These are phyloP conservation scores for Artibeus lituratus DNA, from an alignment of 2,797 vertebrate species.

Conservation along the genomic window DNA sequence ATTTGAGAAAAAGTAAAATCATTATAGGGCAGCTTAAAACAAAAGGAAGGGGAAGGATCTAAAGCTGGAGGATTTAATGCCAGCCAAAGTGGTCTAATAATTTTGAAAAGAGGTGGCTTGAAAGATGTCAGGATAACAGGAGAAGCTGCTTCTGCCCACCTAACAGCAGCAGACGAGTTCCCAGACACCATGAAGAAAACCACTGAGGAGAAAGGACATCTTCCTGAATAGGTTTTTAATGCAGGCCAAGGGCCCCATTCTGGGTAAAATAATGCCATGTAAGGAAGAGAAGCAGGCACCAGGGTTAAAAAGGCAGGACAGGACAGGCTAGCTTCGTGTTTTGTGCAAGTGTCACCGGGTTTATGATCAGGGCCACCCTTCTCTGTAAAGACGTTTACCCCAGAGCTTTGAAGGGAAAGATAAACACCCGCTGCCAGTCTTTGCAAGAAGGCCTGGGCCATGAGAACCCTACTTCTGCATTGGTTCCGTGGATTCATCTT, in stretches of 20 bases:
- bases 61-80: not conserved
- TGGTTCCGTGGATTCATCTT: not conserved
- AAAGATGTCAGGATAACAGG: not conserved
- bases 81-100: not conserved
- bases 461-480: not conserved
- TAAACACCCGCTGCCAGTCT: not conserved
- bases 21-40: not conserved
- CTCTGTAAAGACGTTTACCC: not conserved
- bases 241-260: not conserved
- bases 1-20: not conserved
- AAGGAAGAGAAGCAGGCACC: not conserved
- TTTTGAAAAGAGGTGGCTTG: not conserved
- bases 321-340: not conserved
- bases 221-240: not conserved
- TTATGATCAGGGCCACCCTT: not conserved
- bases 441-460: not conserved
- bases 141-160: not conserved
- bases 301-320: not conserved
- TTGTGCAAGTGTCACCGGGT: not conserved
- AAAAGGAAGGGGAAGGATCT: not conserved
- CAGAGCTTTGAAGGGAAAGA: too few relatives aligned
- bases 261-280: not conserved
- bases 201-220: conserved; percentile 77
- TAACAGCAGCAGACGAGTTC: not conserved
- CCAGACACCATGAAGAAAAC: not conserved